Conservation (phyloP, 2,888 invertebrate genomes). For the Microctonus aethiopoides region DNA sequence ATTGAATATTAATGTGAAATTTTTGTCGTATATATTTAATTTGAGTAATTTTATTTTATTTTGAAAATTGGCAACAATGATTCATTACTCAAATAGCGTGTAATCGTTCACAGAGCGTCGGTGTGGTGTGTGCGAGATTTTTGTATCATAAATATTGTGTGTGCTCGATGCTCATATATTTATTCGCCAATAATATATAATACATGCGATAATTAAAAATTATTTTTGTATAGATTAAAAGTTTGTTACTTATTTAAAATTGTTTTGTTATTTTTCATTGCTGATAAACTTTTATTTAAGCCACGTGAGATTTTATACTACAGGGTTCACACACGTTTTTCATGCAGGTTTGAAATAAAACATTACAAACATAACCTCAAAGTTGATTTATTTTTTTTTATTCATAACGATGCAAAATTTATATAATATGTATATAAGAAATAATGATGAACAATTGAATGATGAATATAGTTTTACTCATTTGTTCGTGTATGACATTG, state of each 20-base stretch:
- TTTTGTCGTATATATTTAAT: neutral
- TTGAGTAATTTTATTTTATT: neutral
- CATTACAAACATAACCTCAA: slow-evolving; percentile 41
- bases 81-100: neutral
- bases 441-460: neutral
- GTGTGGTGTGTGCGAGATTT: neutral
- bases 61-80: neutral
- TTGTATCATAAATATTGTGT: slow-evolving; percentile 15
- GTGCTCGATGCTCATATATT: neutral
- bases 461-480: neutral
- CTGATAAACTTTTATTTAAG: neutral
- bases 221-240: neutral
- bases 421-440: neutral
- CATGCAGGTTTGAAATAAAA: slow-evolving; percentile 38
- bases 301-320: slow-evolving; percentile 24
- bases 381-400: slow-evolving; percentile 17
- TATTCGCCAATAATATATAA: neutral
- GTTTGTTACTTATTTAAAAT: neutral
- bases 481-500: neutral
- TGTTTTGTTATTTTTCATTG: neutral
- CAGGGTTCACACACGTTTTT: slow-evolving; percentile 29
- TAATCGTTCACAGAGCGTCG: neutral
- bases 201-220: neutral
- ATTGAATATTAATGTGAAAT: too few species aligned
- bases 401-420: neutral